Evolutionary conservation across 2,113 vertebrate species (phyloP).

Genomic region (Nettapus auritus): DNA sequence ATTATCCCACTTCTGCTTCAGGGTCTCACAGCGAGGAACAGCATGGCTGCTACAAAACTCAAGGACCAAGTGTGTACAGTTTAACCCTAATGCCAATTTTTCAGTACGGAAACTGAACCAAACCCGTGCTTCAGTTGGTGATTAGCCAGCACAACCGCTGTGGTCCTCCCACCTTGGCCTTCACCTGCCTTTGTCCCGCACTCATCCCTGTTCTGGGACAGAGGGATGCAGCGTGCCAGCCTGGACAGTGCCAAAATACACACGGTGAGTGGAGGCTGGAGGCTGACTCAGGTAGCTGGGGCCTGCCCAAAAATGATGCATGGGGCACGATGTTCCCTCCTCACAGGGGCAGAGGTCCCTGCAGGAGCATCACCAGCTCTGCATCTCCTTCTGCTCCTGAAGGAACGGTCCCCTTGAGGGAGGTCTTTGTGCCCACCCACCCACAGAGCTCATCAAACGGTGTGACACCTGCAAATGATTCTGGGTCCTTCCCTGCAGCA

Average conservation of each 20-base stretch:
- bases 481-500: too few species aligned
- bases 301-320: fast-evolving
- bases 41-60: neutral
- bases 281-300: neutral
- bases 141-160: neutral
- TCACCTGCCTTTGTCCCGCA: neutral
- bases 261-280: neutral
- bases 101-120: neutral
- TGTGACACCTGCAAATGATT: neutral
- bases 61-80: neutral
- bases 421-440: neutral
- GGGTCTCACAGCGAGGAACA: neutral
- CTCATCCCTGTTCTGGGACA: fast-evolving
- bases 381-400: neutral
- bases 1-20: neutral
- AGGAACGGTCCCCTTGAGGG: neutral
- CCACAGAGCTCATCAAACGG: neutral
- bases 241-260: neutral
- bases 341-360: neutral
- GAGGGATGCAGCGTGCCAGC: fast-evolving
- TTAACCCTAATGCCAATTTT: too few species aligned
- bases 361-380: neutral
- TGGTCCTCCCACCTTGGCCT: too few species aligned
- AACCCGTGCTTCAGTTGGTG: neutral
- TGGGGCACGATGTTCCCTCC: fast-evolving